Conservation (phyloP, 2,797 vertebrate species). For the Lycodopsis pacificus region DNA sequence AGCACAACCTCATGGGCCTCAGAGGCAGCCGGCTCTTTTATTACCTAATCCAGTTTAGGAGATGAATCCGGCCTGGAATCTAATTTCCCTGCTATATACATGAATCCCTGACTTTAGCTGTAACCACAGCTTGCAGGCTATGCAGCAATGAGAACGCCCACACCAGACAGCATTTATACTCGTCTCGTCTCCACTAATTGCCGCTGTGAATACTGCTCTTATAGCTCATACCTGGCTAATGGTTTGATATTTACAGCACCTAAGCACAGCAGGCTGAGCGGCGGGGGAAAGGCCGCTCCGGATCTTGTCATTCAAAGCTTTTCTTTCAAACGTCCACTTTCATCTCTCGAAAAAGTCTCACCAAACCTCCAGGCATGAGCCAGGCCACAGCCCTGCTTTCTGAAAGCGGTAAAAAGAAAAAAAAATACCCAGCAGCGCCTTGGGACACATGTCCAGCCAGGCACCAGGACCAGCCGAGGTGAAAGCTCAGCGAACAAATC, state of each 20-base stretch:
- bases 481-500: conserved; percentile 47
- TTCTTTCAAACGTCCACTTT: conserved; percentile 40
- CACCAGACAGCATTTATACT: conserved; percentile 30
- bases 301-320: conserved; percentile 8
- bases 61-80: conserved; percentile 80
- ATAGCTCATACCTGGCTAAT: conserved; percentile 11
- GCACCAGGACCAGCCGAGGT: conserved; percentile 18
- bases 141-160: conserved; percentile 30
- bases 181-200: conserved; percentile 53
- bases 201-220: conserved; percentile 25
- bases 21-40: conserved; percentile 72
- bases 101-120: conserved; percentile 75
- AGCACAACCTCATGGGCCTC: conserved; percentile 64
- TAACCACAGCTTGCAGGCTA: conserved; percentile 47
- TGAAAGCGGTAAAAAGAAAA: conserved; percentile 35
- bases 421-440: conserved; percentile 32
- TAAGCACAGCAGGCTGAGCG: neutral
- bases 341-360: conserved; percentile 33
- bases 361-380: conserved; percentile 36
- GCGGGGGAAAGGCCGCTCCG: conserved; percentile 3
- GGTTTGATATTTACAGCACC: conserved; percentile 30
- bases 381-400: conserved; percentile 37
- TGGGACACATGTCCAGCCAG: conserved; percentile 26
- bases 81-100: conserved; percentile 79
- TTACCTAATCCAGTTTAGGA: conserved; percentile 85